Evolutionary conservation across 1,140 invertebrate genomes (phyloP).

Genomic region (Samia ricini): DNA sequence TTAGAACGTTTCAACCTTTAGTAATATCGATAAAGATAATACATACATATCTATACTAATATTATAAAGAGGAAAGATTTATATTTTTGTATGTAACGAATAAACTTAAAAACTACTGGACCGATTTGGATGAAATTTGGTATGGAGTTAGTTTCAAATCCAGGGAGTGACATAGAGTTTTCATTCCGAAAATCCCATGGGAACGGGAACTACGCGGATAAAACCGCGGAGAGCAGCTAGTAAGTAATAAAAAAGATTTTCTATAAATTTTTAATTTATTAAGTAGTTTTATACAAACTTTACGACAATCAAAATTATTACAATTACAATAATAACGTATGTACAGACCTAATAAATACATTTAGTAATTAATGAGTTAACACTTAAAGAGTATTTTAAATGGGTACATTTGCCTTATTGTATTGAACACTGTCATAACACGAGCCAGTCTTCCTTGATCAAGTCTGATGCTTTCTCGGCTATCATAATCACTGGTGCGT

Average conservation of each 20-base stretch:
- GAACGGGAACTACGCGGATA: too few relatives aligned
- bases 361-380: conserved; percentile 7
- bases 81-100: too few relatives aligned
- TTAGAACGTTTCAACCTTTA: too few relatives aligned
- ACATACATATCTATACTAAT: too few relatives aligned
- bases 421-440: conserved; percentile 56
- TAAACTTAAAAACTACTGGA: too few relatives aligned
- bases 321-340: conserved; percentile 1
- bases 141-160: too few relatives aligned
- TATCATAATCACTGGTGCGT: conserved; percentile 88
- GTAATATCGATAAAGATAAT: too few relatives aligned
- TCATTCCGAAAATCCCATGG: too few relatives aligned
- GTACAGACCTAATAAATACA: conserved; percentile 8
- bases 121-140: too few relatives aligned
- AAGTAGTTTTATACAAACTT: not conserved
- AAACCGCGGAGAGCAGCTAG: too few relatives aligned
- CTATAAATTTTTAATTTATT: not conserved
- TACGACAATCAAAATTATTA: not conserved
- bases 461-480: conserved; percentile 89
- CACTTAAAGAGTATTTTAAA: conserved; percentile 40
- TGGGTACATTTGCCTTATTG: not conserved
- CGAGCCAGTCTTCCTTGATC: conserved; percentile 87
- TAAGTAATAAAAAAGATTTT: not conserved
- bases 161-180: too few relatives aligned
- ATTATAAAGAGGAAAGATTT: too few relatives aligned